phyloP scores from a whole-genome alignment of 1,140 invertebrate genomes.

The Tetragnatha versicolor region DNA sequence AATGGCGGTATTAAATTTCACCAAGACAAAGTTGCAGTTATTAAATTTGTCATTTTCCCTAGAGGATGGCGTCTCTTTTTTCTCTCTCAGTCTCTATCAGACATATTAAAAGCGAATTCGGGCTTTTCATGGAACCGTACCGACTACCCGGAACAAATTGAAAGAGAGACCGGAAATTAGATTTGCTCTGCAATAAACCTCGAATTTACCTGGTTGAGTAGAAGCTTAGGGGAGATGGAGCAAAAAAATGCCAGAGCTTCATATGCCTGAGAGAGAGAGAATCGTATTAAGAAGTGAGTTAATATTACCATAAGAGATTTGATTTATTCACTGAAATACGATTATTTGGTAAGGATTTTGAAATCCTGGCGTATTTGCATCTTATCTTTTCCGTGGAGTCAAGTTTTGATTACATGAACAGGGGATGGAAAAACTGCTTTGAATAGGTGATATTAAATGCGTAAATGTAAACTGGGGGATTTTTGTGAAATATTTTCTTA shows the following conservation, averaged over 20 bases:
- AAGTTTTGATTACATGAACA: too few relatives aligned
- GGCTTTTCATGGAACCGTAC: background rate
- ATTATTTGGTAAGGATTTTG: too few relatives aligned
- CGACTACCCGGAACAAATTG: conserved; percentile 11
- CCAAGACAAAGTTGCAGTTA: conserved; percentile 30
- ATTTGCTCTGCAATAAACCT: conserved; percentile 29
- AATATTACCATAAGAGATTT: too few relatives aligned
- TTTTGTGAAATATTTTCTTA: too few relatives aligned
- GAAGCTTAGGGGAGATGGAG: background rate
- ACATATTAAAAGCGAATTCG: conserved; percentile 23
- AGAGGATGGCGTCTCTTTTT: background rate
- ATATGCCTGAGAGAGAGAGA: background rate
- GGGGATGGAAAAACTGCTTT: too few relatives aligned
- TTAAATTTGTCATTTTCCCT: conserved; percentile 29
- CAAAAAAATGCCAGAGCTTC: background rate
- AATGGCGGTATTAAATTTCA: conserved; percentile 25
- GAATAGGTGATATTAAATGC: too few relatives aligned
- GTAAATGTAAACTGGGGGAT: too few relatives aligned
- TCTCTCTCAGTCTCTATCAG: background rate
- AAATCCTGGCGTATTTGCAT: too few relatives aligned
- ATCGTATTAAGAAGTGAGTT: background rate
- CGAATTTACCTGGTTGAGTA: background rate
- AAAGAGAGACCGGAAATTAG: conserved; percentile 28
- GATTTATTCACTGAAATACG: too few relatives aligned
- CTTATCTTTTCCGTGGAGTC: too few relatives aligned